phyloP scores from a whole-genome alignment of 2,888 invertebrate species.

The Margaritifera margaritifera region DNA sequence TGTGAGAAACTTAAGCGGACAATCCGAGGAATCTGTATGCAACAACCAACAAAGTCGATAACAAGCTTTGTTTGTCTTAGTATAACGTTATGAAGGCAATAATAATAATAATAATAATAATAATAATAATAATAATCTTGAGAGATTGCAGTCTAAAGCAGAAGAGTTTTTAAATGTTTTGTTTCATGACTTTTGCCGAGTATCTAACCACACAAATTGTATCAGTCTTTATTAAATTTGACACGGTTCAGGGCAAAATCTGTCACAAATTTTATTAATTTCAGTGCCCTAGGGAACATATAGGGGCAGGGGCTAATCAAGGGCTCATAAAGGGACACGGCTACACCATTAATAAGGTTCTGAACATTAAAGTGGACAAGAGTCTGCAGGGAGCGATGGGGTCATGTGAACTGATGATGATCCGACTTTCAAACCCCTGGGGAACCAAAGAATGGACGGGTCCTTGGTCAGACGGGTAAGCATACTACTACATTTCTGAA shows the following conservation, averaged over 20 bases:
- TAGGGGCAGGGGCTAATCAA: constrained; percentile 52
- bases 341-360: constrained; percentile 77
- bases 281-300: constrained; percentile 50
- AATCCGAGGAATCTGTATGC: too few species aligned
- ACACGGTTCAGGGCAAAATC: background rate
- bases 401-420: constrained; percentile 72
- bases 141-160: too few species aligned
- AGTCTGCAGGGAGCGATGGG: constrained; percentile 55
- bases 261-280: background rate
- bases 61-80: too few species aligned
- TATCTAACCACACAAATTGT: too few species aligned
- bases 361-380: constrained; percentile 64
- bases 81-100: too few species aligned
- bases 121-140: too few species aligned
- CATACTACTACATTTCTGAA: background rate
- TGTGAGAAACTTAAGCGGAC: too few species aligned
- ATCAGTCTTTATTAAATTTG: too few species aligned
- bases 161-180: too few species aligned
- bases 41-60: too few species aligned
- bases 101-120: too few species aligned
- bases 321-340: constrained; percentile 78
- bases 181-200: too few species aligned
- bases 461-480: constrained; percentile 76
- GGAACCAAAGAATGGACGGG: constrained; percentile 77
- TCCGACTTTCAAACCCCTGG: constrained; percentile 78